These are phyloP conservation scores for Oryzias melastigma DNA, from an alignment of 2,113 vertebrate species.

Conservation along the genomic window DNA sequence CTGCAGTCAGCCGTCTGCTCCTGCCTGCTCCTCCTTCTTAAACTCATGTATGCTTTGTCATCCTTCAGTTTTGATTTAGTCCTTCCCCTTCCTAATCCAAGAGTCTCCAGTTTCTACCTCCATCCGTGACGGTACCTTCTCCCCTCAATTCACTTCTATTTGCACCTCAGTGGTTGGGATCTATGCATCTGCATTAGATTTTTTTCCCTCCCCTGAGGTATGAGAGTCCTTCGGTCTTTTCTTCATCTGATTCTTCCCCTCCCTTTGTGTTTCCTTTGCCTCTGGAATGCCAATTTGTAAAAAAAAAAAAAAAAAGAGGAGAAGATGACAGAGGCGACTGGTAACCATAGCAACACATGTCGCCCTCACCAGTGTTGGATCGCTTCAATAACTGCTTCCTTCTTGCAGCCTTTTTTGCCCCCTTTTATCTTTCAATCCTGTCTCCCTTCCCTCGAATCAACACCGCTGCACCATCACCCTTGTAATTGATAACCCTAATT, in stretches of 20 bases:
- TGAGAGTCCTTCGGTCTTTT: constrained; percentile 18
- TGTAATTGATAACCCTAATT: constrained; percentile 63
- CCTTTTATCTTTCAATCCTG: constrained; percentile 18
- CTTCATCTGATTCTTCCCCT: constrained; percentile 1
- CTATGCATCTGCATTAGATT: constrained; percentile 18
- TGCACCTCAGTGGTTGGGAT: constrained; percentile 1
- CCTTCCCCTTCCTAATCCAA: constrained; percentile 26
- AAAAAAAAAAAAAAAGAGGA: not conserved
- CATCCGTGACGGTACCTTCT: not conserved
- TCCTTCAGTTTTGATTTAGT: not conserved
- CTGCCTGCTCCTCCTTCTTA: constrained; percentile 4
- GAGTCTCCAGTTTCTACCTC: constrained; percentile 14
- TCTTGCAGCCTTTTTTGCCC: constrained; percentile 14
- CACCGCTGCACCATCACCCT: constrained; percentile 4
- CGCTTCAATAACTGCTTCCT: constrained; percentile 58
- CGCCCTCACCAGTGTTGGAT: constrained; percentile 56
- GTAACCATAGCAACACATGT: constrained; percentile 70
- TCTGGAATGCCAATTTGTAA: constrained; percentile 39
- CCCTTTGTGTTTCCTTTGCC: constrained; percentile 34
- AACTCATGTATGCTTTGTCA: constrained; percentile 5
- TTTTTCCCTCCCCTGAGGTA: not conserved
- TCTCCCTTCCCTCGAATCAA: constrained; percentile 8
- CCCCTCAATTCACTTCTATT: not conserved
- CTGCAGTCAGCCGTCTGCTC: constrained; percentile 31
- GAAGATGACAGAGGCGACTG: constrained; percentile 31